These are phyloP conservation scores for Fabriciana adippe DNA, from an alignment of 2,888 invertebrate genomes.

Conservation along the genomic window DNA sequence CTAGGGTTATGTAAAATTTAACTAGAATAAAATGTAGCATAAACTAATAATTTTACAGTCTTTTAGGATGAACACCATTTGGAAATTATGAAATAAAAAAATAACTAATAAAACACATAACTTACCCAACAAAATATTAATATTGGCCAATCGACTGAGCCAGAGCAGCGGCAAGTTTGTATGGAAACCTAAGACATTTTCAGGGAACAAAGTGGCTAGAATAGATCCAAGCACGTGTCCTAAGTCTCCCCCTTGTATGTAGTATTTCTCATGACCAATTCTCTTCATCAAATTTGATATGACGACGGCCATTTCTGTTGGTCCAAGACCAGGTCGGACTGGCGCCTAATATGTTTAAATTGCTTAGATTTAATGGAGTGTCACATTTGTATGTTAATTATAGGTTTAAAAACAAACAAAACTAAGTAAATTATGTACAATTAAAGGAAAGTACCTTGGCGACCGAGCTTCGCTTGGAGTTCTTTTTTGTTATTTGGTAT, in stretches of 20 bases:
- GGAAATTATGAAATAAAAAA: background rate
- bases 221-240: constrained; percentile 83
- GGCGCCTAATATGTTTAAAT: constrained; percentile 8
- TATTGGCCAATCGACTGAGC: constrained; percentile 46
- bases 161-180: constrained; percentile 82
- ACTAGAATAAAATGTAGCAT: too few relatives aligned
- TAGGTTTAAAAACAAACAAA: too few relatives aligned
- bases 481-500: too few relatives aligned
- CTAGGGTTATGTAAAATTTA: too few relatives aligned
- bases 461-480: too few relatives aligned
- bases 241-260: constrained; percentile 89
- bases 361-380: too few relatives aligned
- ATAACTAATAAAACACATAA: constrained; percentile 3
- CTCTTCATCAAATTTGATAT: constrained; percentile 87
- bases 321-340: constrained; percentile 79
- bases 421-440: too few relatives aligned
- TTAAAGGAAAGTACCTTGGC: background rate
- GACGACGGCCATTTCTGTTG: constrained; percentile 80
- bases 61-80: background rate
- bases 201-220: constrained; percentile 85
- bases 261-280: constrained; percentile 84
- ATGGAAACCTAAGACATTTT: constrained; percentile 78
- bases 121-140: constrained; percentile 65
- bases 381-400: too few relatives aligned
- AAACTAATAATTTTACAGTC: too few relatives aligned